phyloP scores from a whole-genome alignment of 2,888 invertebrate genomes.

The Melangyna quadrimaculata region DNA sequence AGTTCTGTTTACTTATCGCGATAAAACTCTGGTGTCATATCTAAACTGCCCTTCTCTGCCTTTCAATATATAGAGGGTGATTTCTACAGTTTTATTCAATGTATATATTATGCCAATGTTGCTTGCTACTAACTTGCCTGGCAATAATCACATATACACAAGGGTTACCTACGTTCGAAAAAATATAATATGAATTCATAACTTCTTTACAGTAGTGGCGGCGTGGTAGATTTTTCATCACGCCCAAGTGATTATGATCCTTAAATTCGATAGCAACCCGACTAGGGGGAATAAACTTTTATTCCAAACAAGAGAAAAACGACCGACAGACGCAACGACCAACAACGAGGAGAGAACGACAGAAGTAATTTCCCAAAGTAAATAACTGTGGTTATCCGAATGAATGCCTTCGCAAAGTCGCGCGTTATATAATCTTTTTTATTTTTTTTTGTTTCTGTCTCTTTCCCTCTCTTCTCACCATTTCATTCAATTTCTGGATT shows the following conservation, averaged over 20 bases:
- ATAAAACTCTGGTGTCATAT: conserved; percentile 68
- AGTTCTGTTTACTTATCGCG: conserved; percentile 63
- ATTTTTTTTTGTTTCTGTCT: background rate
- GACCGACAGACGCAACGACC: too few species aligned
- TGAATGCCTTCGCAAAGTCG: conserved; percentile 68
- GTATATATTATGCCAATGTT: conserved; percentile 17
- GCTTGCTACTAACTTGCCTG: background rate
- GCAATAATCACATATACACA: conserved; percentile 10
- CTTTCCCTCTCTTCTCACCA: background rate
- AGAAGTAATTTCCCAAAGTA: conserved; percentile 69
- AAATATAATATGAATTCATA: conserved; percentile 66
- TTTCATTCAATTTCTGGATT: conserved; percentile 31
- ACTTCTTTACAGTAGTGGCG: conserved; percentile 43
- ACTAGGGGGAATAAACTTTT: conserved; percentile 42
- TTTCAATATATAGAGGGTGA: conserved; percentile 37
- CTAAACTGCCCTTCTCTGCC: background rate
- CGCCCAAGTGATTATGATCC: conserved; percentile 72
- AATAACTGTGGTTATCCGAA: conserved; percentile 71
- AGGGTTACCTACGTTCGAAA: background rate
- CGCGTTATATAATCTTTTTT: conserved; percentile 52
- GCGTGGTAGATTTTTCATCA: conserved; percentile 62
- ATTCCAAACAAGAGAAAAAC: background rate
- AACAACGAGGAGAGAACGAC: conserved; percentile 4
- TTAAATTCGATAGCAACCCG: conserved; percentile 48
- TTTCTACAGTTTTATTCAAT: conserved; percentile 1